phyloP scores from a whole-genome alignment of 2,113 vertebrate species.

The Brienomyrus brachyistius region DNA sequence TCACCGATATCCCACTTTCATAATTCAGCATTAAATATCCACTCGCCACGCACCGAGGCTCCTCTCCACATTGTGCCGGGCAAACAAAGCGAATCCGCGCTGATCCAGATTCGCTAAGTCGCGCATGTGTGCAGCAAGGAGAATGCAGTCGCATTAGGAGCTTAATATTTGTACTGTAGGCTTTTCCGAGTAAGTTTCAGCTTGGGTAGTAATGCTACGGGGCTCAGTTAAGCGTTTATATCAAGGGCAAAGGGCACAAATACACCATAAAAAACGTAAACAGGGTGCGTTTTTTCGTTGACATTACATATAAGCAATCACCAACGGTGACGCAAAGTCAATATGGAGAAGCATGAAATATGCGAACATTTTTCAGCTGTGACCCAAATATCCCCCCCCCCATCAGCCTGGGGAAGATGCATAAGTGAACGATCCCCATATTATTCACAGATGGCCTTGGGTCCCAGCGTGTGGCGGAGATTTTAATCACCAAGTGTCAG shows the following conservation, averaged over 20 bases:
- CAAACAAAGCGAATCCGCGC: background rate
- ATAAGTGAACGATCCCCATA: conserved; percentile 7
- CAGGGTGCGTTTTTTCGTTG: too few species aligned
- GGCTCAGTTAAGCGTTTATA: background rate
- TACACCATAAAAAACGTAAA: background rate
- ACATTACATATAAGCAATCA: background rate
- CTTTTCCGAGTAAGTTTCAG: background rate
- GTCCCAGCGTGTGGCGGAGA: conserved; percentile 3
- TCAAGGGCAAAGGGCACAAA: background rate
- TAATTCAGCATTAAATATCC: conserved; percentile 26
- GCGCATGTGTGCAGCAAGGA: background rate
- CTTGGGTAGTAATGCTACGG: background rate
- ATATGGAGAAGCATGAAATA: background rate
- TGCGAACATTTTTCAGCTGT: background rate
- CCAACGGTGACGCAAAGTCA: background rate
- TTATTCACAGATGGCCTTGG: conserved; percentile 21
- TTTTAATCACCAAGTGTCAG: conserved; percentile 23
- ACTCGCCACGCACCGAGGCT: background rate
- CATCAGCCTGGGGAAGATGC: background rate
- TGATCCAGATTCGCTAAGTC: background rate
- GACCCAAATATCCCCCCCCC: background rate
- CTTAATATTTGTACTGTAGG: background rate
- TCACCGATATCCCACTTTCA: conserved; percentile 34
- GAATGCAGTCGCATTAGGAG: background rate
- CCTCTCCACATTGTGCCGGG: background rate